Evolutionary conservation across 1,140 invertebrate species (phyloP), one percentile per base, ranked within the genome.

Genomic region (Ganaspis sp.): DNA sequence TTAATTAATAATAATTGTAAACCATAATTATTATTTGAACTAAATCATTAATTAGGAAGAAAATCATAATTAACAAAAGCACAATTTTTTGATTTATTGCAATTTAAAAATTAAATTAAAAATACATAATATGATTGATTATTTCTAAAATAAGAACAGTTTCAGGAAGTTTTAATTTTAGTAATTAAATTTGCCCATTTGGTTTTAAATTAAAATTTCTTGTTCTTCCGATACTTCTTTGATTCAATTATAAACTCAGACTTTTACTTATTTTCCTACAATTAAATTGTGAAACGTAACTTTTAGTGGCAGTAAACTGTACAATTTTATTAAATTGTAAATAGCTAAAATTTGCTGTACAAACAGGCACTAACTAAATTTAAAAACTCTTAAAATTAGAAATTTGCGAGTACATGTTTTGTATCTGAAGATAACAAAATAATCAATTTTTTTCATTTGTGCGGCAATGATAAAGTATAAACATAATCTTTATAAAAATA

Each of bases 261-360:
- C n/a, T 34, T 64, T 64, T 12, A 26, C 29, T 64, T 64, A 26
- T 34, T 64, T 34, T 11, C 9, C 19, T 54, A 21, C 11, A 11
- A 54, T 21, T 26, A 23, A 12, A 21, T 26, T 12, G 12, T 15
- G 4, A 26, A 11, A 34, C 6, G 58, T 64, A 64, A 64, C 26
- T 15, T 64, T 64, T 1, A n/a, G 23, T 29, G 58, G 23, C 26
- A 64, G 26, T 34, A 64, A 64, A 64, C 58, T 64, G 58, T 64
- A 64, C 58, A 64, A n/a, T 5, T 64, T 78, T n/a, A 38, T 69
- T 72, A 37, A 74, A 38, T 17, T 70, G 40, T 71, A 75, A 26
- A 70, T 37, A 49, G 58, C 23, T 64, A 64, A 64, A 11, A 64
- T 64, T n/a, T 29, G 58, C 58, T 64, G 58, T 64, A 64, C 58